Conservation (phyloP, 2,797 vertebrate species). For the Argentina silus region DNA sequence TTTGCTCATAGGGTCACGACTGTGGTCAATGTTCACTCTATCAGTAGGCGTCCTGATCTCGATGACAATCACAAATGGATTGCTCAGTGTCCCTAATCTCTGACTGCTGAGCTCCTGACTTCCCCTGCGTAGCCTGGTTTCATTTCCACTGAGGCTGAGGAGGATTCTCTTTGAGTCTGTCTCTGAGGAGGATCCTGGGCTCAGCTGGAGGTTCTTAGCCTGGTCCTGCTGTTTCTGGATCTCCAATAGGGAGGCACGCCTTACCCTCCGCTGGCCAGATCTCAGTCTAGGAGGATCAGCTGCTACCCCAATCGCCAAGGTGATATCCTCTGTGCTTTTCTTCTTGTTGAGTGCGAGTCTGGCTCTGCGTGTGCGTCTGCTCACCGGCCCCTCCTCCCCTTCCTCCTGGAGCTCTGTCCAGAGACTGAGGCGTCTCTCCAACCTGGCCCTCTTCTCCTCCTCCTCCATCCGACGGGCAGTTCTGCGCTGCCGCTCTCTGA, state of each 20-base stretch:
- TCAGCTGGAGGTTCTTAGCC: neutral
- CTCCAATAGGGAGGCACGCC: neutral
- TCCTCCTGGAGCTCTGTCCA: conserved; percentile 4
- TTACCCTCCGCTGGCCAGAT: neutral
- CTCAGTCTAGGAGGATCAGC: neutral
- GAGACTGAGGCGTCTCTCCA: conserved; percentile 11
- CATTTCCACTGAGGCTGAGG: neutral
- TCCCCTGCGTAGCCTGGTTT: neutral
- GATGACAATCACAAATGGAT: neutral
- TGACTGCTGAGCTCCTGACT: neutral
- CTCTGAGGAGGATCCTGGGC: neutral
- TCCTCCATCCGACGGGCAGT: conserved; percentile 20
- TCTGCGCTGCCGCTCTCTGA: conserved; percentile 6
- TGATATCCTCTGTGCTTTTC: neutral
- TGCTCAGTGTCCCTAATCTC: neutral
- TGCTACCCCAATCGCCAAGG: neutral
- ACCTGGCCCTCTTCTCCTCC: conserved; percentile 8
- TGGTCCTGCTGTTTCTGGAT: neutral
- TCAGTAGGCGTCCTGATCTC: neutral
- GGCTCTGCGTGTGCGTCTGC: neutral
- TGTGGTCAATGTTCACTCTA: neutral
- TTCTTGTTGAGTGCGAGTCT: neutral
- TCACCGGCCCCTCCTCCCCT: neutral
- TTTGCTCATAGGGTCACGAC: neutral
- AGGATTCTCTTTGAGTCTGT: neutral